Conservation (phyloP, 2,797 vertebrate genomes). For the Coranthus polyacanthus region DNA sequence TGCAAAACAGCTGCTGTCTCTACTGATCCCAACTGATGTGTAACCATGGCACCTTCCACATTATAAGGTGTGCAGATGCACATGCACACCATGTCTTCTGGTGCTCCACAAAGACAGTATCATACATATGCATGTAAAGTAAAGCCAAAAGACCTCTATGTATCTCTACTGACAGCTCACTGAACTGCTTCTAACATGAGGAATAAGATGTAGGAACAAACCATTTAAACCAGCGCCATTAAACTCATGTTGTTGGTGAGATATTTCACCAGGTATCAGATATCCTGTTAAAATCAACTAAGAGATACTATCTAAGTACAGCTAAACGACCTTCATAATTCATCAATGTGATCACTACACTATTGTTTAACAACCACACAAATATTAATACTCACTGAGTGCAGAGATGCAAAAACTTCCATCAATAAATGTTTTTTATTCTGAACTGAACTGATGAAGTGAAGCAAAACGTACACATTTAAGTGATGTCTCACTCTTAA, state of each 20-base stretch:
- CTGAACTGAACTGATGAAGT: too few relatives aligned
- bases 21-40: constrained; percentile 63
- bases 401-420: too few relatives aligned
- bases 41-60: constrained; percentile 68
- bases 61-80: constrained; percentile 18
- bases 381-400: too few relatives aligned
- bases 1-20: constrained; percentile 66
- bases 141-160: not conserved
- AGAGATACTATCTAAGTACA: constrained; percentile 18
- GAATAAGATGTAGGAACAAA: too few relatives aligned
- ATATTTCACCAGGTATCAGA: too few relatives aligned
- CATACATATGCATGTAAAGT: not conserved
- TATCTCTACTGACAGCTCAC: not conserved
- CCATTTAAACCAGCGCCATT: not conserved
- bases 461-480: too few relatives aligned
- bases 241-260: not conserved
- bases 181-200: too few relatives aligned
- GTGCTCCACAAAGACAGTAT: not conserved
- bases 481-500: too few relatives aligned
- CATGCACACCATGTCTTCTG: too few relatives aligned
- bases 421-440: too few relatives aligned
- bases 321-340: constrained; percentile 6
- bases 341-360: not conserved
- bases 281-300: constrained; percentile 5
- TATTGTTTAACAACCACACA: not conserved